A percentile compares a stretch with the other conserved stretches of the same genome.
phyloP scores from a whole-genome alignment of 1,140 invertebrate species.

The Galendromus occidentalis region DNA sequence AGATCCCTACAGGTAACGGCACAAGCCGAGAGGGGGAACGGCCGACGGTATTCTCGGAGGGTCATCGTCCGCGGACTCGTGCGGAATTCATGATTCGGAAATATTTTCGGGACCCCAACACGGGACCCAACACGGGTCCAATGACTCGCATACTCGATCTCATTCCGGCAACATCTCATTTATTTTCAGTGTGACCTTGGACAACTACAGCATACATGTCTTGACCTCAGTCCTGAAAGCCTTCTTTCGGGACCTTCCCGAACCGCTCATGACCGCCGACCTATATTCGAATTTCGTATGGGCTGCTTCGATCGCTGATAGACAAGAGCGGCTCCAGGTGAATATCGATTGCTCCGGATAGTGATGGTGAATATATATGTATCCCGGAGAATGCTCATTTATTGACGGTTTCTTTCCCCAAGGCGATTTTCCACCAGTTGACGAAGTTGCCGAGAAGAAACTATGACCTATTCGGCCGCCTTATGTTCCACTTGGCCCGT shows the following conservation, averaged over 20 bases:
- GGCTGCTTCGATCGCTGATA: slow-evolving; percentile 36
- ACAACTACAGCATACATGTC: slow-evolving; percentile 54
- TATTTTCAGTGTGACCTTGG: slow-evolving; percentile 32
- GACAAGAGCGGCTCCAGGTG: slow-evolving; percentile 16
- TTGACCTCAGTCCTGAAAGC: slow-evolving; percentile 72
- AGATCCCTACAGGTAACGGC: slow-evolving; percentile 23
- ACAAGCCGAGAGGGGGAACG: too few species aligned
- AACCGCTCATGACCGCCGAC: slow-evolving; percentile 76
- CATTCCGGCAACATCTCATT: neutral
- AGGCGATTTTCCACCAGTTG: slow-evolving; percentile 29
- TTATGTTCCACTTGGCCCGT: slow-evolving; percentile 75
- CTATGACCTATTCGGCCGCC: slow-evolving; percentile 69
- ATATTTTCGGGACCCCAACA: too few species aligned
- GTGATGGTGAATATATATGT: too few species aligned
- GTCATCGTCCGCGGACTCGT: too few species aligned
- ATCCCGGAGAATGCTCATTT: slow-evolving; percentile 6
- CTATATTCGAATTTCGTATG: slow-evolving; percentile 81
- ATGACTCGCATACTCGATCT: too few species aligned
- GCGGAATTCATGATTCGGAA: too few species aligned
- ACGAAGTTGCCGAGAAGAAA: slow-evolving; percentile 72
- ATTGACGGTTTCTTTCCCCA: neutral
- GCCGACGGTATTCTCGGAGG: too few species aligned
- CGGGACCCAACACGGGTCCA: too few species aligned
- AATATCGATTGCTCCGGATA: slow-evolving; percentile 12
- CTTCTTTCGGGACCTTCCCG: slow-evolving; percentile 77